Evolutionary conservation across 2,888 invertebrate genomes (phyloP).

Genomic region (Hypsopygia costalis): DNA sequence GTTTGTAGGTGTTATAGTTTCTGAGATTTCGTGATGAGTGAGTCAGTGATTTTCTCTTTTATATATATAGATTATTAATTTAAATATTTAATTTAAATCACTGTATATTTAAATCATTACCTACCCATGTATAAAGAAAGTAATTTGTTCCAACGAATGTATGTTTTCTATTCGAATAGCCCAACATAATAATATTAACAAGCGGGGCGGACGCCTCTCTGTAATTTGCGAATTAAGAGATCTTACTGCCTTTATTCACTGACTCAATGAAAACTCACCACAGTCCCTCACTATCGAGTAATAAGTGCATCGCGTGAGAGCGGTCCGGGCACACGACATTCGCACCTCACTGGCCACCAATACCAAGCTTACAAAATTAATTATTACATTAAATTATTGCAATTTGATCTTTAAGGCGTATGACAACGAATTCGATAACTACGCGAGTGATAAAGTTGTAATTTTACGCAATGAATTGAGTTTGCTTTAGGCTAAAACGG

Average conservation of each 20-base stretch:
- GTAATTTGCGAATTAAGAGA: slow-evolving; percentile 26
- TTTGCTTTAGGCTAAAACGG: not conserved
- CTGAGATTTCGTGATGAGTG: too few relatives aligned
- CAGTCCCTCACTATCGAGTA: slow-evolving; percentile 19
- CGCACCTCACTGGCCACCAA: slow-evolving; percentile 14
- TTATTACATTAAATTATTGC: too few relatives aligned
- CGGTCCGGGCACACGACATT: slow-evolving; percentile 16
- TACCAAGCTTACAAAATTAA: not conserved
- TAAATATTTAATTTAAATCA: too few relatives aligned
- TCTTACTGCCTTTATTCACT: slow-evolving; percentile 13
- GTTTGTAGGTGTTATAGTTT: too few relatives aligned
- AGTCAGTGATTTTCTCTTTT: too few relatives aligned
- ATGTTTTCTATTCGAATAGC: not conserved
- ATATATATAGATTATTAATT: too few relatives aligned
- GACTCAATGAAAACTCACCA: slow-evolving; percentile 8
- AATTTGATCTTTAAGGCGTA: not conserved
- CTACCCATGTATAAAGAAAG: too few relatives aligned
- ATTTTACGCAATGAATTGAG: not conserved
- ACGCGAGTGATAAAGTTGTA: not conserved
- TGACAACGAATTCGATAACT: not conserved
- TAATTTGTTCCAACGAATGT: too few relatives aligned
- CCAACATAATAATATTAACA: slow-evolving; percentile 13
- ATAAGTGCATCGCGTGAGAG: slow-evolving; percentile 32
- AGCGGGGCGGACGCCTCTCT: slow-evolving; percentile 27
- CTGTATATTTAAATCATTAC: too few relatives aligned